Evolutionary conservation across 2,113 vertebrate species (phyloP), one percentile per base, ranked within the genome.

Genomic region (Scomber japonicus): DNA sequence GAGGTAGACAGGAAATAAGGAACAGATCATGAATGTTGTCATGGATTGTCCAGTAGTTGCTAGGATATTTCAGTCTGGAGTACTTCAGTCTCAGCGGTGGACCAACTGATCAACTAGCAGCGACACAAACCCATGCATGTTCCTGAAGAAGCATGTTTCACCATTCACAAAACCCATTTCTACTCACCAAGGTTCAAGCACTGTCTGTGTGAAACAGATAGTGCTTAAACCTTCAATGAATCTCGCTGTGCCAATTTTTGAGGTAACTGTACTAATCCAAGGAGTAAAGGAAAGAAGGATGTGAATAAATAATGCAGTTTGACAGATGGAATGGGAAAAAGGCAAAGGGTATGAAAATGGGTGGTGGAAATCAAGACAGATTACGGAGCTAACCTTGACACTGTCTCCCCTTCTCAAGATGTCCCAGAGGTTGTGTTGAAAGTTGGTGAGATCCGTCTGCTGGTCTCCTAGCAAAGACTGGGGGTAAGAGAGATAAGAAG

Each of bases 341-440:
- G 49, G 1, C n/a, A 31, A 24, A 12, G n/a, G 16, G 4, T 27
- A 6, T 59, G 15, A 31, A 71, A 13, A 11, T 24, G 30, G 60
- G 30, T 55, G 40, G 50, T 57, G 61, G 19, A 49, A 49, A 74
- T 46, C 8, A 50, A 62, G 62, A 53, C 24, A 27, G 24, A 46
- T 11, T 35, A 64, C 15, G 40, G 5, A 12, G 40, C 89, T 90
- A 76, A 93, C 93, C 90, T 93, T 93, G 56, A 93, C 55, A 1
- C 63, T 75, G 82, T 90, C 82, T 30, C 84, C 91, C 31, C 48
- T 81, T 4, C 48, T 88, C 55, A 93, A 63, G 71, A 80, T 24
- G 48, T 89, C 90, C 90, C 90, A 93, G 45, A 94, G 88, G 10
- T 86, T 91, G 80, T 87, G 65, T 24, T 67, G 89, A 81, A 94